Evolutionary conservation across 2,888 invertebrate species (phyloP).

Genomic region (Gortyna flavago): DNA sequence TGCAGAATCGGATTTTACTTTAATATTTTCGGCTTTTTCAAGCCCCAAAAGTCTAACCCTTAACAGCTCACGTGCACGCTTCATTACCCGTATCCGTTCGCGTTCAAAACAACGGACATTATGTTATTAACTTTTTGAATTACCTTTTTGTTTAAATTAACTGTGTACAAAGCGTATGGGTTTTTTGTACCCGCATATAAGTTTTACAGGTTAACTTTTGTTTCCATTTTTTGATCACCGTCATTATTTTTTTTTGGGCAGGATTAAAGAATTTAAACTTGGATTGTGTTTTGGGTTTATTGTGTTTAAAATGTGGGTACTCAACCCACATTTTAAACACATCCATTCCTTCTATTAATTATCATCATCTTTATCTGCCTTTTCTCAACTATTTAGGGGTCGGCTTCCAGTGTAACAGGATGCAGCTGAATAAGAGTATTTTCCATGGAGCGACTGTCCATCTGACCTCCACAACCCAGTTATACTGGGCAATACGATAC

Average conservation of each 20-base stretch:
- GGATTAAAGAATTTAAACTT: slow-evolving; percentile 11
- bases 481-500: background rate
- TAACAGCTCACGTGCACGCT: slow-evolving; percentile 59
- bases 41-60: slow-evolving; percentile 42
- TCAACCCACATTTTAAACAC: too few relatives aligned
- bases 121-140: slow-evolving; percentile 67
- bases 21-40: background rate
- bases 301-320: background rate
- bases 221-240: slow-evolving; percentile 8
- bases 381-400: background rate
- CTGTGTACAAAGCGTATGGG: slow-evolving; percentile 35
- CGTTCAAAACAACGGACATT: slow-evolving; percentile 62
- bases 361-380: background rate
- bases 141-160: slow-evolving; percentile 66
- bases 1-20: background rate
- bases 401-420: background rate
- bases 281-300: background rate
- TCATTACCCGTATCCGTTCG: slow-evolving; percentile 64
- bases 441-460: background rate
- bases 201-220: slow-evolving; percentile 53
- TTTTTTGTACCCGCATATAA: slow-evolving; percentile 49
- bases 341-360: background rate
- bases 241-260: slow-evolving; percentile 3
- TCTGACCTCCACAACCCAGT: background rate
- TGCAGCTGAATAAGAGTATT: background rate